Conservation (phyloP, 2,797 vertebrate genomes). For the Melanitta fusca region DNA sequence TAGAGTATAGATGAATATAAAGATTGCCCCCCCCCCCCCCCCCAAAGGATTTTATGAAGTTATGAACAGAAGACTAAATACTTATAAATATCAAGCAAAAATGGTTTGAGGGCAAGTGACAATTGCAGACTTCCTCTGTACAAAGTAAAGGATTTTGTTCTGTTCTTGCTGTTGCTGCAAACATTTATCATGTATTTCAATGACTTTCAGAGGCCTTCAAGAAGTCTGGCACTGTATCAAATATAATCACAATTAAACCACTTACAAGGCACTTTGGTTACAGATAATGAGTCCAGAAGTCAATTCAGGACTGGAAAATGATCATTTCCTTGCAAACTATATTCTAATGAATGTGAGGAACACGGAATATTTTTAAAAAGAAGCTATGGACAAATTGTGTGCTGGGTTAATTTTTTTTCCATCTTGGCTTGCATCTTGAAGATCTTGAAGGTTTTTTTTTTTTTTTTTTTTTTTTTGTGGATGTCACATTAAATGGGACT, state of each 20-base stretch:
- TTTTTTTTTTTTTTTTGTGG: neutral
- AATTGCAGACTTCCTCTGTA: neutral
- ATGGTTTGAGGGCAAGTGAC: neutral
- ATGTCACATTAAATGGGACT: too few relatives aligned
- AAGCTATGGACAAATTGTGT: neutral
- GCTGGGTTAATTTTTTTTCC: neutral
- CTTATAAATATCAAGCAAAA: neutral
- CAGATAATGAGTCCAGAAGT: neutral
- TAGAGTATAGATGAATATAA: neutral
- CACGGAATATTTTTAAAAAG: neutral
- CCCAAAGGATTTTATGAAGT: neutral
- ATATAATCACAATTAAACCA: neutral
- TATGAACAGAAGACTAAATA: neutral
- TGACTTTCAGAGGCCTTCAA: neutral
- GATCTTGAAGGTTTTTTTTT: neutral
- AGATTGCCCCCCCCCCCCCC: too few relatives aligned
- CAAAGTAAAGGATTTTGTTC: neutral
- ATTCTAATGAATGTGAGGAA: neutral
- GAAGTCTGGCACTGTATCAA: neutral
- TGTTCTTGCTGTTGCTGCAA: neutral
- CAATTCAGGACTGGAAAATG: neutral
- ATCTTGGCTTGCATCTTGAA: neutral
- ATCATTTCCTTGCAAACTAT: neutral
- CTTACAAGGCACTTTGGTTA: neutral
- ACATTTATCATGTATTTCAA: neutral